Base-by-base conservation (phyloP, 2,888 invertebrate genomes). In the Homarus gammarus region DNA sequence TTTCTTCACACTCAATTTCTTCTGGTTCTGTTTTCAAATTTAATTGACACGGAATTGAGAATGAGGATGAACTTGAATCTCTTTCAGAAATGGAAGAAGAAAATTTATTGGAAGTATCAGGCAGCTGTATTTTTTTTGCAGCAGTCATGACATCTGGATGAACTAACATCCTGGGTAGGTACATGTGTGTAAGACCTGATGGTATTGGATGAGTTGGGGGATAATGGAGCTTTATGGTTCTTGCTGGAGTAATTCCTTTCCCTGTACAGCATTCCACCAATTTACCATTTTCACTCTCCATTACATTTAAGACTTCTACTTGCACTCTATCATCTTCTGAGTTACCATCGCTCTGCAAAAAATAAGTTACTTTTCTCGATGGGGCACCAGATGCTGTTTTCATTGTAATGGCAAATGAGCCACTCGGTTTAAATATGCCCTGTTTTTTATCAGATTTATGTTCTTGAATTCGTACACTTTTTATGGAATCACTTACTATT, bases 151-250 rank as follows among this genome's bases (percentile, higher is more conserved):
- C 15, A 33, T 70, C 56, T 51, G 79, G 51, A 56, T 87, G 68
- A 51, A 87, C 51, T 51, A 81, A 77, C 6, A n/a, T 79, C 38
- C 18, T 49, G 15, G 78, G 86, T 49, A 79, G 64, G n/a, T 87
- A 61, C 73, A 87, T 64, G 64, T 87, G 75, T n/a, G n/a, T 73
- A 33, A 83, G 44, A 18, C 44, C 81, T 31, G 73, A 18, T 36
- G 87, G 87, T 2, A 87, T 38, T 49, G 38, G 18, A 38, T 73
- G 56, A n/a, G 72, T 73, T 22, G 51, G n/a, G 36, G 82, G 82
- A 68, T 87, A 87, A 44, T 87, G 64, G 44, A 87, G 87, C 36
- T 36, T 87, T 18, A 83, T n/a, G 22, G 82, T 75, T 36, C 75
- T 18, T 38, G 64, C 1, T 33, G 87, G 82, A 33, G 18, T 64